A percentile compares a stretch with the other conserved stretches of the same genome.
Evolutionary conservation across 2,888 invertebrate genomes (phyloP).

Genomic region (Hoplodrina blanda): DNA sequence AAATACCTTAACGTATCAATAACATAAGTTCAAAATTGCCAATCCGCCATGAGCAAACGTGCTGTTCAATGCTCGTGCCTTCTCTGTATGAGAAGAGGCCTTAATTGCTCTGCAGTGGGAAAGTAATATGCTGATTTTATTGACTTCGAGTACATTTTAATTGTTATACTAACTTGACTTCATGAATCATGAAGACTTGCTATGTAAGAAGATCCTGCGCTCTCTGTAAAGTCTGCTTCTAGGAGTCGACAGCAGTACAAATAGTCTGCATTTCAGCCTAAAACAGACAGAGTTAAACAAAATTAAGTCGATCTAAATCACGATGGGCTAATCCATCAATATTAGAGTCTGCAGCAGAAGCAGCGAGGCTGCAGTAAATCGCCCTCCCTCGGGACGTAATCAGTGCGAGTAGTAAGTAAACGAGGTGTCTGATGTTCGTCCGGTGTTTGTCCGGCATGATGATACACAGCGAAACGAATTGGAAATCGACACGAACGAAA

Average conservation of each 20-base stretch:
- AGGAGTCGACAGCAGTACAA: neutral
- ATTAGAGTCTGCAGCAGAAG: conserved; percentile 27
- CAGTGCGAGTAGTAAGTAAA: conserved; percentile 37
- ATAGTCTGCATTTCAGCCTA: neutral
- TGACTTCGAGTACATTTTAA: too few relatives aligned
- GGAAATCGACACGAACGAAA: neutral
- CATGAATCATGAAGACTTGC: too few relatives aligned
- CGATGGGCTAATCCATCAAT: conserved; percentile 22
- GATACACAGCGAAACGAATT: conserved; percentile 8
- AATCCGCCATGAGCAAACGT: too few relatives aligned
- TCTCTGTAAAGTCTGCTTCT: too few relatives aligned
- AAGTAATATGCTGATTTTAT: too few relatives aligned
- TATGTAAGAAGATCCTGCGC: too few relatives aligned
- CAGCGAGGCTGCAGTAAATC: conserved; percentile 21
- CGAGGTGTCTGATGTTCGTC: conserved; percentile 11
- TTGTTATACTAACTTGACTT: too few relatives aligned
- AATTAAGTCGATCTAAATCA: conserved; percentile 19
- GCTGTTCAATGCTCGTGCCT: too few relatives aligned
- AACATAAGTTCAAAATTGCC: too few relatives aligned
- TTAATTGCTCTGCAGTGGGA: too few relatives aligned
- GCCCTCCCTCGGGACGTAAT: conserved; percentile 41
- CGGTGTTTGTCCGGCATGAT: conserved; percentile 19
- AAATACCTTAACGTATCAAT: too few relatives aligned
- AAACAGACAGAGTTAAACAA: neutral
- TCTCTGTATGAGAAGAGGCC: too few relatives aligned